Base-by-base conservation (phyloP, 2,888 invertebrate genomes). In the Theodoxus fluviatilis region DNA sequence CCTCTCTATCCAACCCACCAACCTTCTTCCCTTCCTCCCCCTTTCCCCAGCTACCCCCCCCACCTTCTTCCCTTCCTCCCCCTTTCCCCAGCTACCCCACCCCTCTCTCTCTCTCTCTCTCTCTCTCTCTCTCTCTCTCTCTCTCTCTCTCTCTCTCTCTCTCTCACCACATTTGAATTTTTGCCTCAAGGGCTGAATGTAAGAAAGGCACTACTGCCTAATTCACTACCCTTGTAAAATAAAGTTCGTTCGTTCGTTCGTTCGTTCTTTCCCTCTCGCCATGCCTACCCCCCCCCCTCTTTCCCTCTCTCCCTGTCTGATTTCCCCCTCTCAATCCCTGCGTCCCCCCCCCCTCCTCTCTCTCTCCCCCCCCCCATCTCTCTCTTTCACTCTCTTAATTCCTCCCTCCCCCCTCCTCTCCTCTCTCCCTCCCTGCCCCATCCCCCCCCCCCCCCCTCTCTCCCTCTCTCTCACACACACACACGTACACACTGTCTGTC, bases 361-460 rank as follows among this genome's bases (percentile, higher is more conserved):
- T 15, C 33, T 33, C 15, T 31, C 31, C 4, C 61, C 6, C 7
- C 31, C 28, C 33, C 28, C 33, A 4, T 25, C 31, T 59, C 43
- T 68, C 59, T 68, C 68, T 68, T 28, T 68, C 52, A 28, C 52
- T 68, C 57, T 68, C 68, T 68, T 40, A 47, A 59, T 68, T 40
- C 61, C 47, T 68, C 40, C 35, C 61, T 68, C 43, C 33, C 67
- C 33, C n/a, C 49, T 52, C 33, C n/a, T 49, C 67, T 67, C 43
- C 67, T 49, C n/a, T 49, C 67, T 49, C 43, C 33, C 67, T 49
- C 47, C 33, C 49, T 67, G n/a, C n/a, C n/a, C n/a, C n/a, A n/a
- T n/a, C n/a, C n/a, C n/a, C n/a, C n/a, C n/a, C n/a, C n/a, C 47
- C 52, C 49, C 35, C 15, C 43, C 47, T 65, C 18, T 65, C 49